A percentile compares a stretch with the other conserved stretches of the same genome.
These are phyloP conservation scores for Phenganax stokvisi DNA, from an alignment of 92 coral and sea anemone genomes.

Conservation along the genomic window DNA sequence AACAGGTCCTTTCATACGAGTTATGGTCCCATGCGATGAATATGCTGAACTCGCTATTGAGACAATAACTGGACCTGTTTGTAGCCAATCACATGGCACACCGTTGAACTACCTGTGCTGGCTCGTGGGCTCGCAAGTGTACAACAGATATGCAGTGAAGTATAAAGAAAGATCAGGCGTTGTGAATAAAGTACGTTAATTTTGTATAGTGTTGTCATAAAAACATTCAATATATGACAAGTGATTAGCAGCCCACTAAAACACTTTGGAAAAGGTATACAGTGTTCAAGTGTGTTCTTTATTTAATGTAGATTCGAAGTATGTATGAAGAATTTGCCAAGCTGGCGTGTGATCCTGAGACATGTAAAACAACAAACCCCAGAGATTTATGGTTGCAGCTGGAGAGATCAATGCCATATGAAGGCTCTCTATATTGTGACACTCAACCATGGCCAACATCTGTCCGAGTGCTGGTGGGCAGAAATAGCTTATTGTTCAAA, in stretches of 20 bases:
- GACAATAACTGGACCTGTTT: slow-evolving; percentile 79
- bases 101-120: slow-evolving; percentile 93
- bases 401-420: slow-evolving; percentile 73
- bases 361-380: slow-evolving; percentile 59
- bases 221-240: background rate
- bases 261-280: background rate
- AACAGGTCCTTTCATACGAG: slow-evolving; percentile 77
- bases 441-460: slow-evolving; percentile 88
- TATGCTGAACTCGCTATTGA: slow-evolving; percentile 82
- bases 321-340: slow-evolving; percentile 76
- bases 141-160: slow-evolving; percentile 76
- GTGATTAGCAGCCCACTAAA: no score
- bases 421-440: slow-evolving; percentile 74
- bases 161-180: slow-evolving; percentile 74
- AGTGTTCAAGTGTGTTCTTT: background rate
- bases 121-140: slow-evolving; percentile 80
- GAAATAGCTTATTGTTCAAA: no score
- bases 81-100: slow-evolving; percentile 82
- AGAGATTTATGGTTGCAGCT: slow-evolving; percentile 83
- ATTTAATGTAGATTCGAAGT: slow-evolving; percentile 57
- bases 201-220: background rate
- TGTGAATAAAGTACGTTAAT: slow-evolving; percentile 57
- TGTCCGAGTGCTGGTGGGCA: slow-evolving; percentile 72
- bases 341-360: slow-evolving; percentile 61
- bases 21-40: slow-evolving; percentile 67